phyloP scores from a whole-genome alignment of 2,797 vertebrate species.

The Eulemur mongoz region DNA sequence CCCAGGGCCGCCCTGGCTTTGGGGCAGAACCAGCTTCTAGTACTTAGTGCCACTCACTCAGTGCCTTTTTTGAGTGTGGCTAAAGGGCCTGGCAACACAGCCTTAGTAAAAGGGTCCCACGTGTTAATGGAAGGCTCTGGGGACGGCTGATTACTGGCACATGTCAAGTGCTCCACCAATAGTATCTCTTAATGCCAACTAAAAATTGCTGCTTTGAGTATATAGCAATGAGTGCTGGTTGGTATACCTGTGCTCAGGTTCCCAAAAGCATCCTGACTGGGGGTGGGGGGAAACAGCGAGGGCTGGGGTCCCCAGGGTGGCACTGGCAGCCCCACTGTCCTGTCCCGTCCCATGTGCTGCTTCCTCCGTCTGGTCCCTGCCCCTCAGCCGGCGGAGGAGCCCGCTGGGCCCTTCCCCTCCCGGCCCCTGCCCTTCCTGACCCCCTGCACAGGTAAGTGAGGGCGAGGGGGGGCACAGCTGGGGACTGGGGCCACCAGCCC shows the following conservation, averaged over 20 bases:
- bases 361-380: slow-evolving; percentile 22
- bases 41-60: fast-evolving
- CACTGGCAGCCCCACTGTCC: not conserved
- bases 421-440: slow-evolving; percentile 19
- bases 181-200: not conserved
- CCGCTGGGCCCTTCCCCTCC: slow-evolving; percentile 46
- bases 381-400: slow-evolving; percentile 51
- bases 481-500: slow-evolving; percentile 34
- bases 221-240: not conserved
- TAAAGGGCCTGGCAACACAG: not conserved
- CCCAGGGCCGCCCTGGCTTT: not conserved
- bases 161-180: too few species aligned
- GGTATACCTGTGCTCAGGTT: too few species aligned
- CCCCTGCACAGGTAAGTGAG: slow-evolving; percentile 76
- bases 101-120: not conserved
- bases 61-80: too few species aligned
- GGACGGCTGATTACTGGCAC: not conserved
- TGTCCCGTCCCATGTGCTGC: not conserved
- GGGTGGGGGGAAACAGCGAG: not conserved
- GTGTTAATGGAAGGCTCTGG: too few species aligned
- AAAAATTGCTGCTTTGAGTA: not conserved
- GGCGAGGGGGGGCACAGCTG: slow-evolving; percentile 53
- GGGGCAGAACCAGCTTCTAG: not conserved
- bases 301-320: not conserved
- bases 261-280: not conserved